These are phyloP conservation scores for Argyresthia albistria DNA, from an alignment of 2,888 invertebrate genomes.

Conservation along the genomic window DNA sequence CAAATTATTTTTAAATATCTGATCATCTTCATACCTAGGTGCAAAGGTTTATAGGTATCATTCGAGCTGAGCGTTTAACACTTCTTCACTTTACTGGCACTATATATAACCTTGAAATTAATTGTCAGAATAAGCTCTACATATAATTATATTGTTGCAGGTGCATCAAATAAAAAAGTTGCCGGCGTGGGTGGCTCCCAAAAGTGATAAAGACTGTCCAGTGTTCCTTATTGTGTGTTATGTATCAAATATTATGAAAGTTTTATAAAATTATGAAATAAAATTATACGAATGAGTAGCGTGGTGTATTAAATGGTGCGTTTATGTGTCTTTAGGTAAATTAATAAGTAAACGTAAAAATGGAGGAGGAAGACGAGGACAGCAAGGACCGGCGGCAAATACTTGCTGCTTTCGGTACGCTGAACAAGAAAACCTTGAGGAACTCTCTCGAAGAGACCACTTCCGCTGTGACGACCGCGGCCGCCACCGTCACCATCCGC, in stretches of 20 bases:
- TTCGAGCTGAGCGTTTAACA: no score
- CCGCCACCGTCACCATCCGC: slow-evolving; percentile 18
- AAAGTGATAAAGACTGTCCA: slow-evolving; percentile 70
- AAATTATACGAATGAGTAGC: slow-evolving; percentile 39
- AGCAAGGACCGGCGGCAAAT: slow-evolving; percentile 42
- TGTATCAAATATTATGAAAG: slow-evolving; percentile 38
- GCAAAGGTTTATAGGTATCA: no score
- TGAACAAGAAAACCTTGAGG: slow-evolving; percentile 19
- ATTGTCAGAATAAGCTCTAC: no score
- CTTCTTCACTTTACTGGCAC: no score
- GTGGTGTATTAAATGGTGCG: slow-evolving; percentile 53
- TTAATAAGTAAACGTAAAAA: slow-evolving; percentile 13
- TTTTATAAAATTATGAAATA: slow-evolving; percentile 43
- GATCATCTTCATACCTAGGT: no score
- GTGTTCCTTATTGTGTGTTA: slow-evolving; percentile 62
- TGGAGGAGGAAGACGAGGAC: slow-evolving; percentile 65
- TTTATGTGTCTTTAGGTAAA: slow-evolving; percentile 20
- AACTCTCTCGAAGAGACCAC: no score
- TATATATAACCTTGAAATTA: no score
- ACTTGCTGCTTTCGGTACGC: slow-evolving; percentile 45
- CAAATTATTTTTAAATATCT: no score
- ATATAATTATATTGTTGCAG: slow-evolving; percentile 46
- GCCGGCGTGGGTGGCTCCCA: slow-evolving; percentile 40
- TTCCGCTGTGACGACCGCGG: slow-evolving; percentile 24
- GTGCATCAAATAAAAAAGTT: slow-evolving; percentile 36